These are phyloP conservation scores for Dioctria linearis DNA, from an alignment of 2,888 invertebrate genomes.

Conservation along the genomic window DNA sequence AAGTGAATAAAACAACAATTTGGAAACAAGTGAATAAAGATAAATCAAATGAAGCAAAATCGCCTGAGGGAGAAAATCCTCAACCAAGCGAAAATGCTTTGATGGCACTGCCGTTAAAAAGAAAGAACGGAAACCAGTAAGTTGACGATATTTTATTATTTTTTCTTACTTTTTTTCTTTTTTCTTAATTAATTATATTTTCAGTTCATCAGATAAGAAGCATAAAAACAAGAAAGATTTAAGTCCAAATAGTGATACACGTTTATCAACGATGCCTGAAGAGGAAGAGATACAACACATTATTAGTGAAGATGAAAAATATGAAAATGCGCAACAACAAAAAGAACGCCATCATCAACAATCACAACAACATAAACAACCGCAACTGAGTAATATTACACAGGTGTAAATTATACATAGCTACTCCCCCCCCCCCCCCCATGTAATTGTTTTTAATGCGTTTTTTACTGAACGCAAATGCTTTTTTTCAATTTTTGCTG, in stretches of 20 bases:
- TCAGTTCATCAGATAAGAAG: conserved; percentile 56
- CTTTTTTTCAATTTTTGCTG: conserved; percentile 8
- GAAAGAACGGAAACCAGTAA: conserved; percentile 69
- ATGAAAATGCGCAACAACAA: conserved; percentile 28
- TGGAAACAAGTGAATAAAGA: conserved; percentile 92
- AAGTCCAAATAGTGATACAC: conserved; percentile 72
- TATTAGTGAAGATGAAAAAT: conserved; percentile 28
- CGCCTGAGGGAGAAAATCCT: conserved; percentile 60
- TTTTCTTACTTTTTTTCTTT: conserved; percentile 76
- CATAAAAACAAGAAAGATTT: conserved; percentile 69
- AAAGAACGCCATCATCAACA: not conserved
- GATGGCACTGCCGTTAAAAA: conserved; percentile 68
- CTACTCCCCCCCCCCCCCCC: not conserved
- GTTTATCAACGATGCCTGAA: conserved; percentile 89
- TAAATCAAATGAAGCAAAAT: conserved; percentile 56
- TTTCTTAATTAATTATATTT: conserved; percentile 62
- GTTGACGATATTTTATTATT: conserved; percentile 64
- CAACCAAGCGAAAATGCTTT: conserved; percentile 63
- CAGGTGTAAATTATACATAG: conserved; percentile 56
- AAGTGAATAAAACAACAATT: conserved; percentile 92
- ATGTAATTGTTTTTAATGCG: not conserved
- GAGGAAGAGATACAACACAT: conserved; percentile 77
- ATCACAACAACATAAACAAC: conserved; percentile 15
- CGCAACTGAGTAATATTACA: conserved; percentile 53
- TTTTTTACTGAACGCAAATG: conserved; percentile 18